A percentile compares a stretch with the other conserved stretches of the same genome.
Conservation (phyloP, 2,113 vertebrate species). For the Muntiacus muntjak region DNA sequence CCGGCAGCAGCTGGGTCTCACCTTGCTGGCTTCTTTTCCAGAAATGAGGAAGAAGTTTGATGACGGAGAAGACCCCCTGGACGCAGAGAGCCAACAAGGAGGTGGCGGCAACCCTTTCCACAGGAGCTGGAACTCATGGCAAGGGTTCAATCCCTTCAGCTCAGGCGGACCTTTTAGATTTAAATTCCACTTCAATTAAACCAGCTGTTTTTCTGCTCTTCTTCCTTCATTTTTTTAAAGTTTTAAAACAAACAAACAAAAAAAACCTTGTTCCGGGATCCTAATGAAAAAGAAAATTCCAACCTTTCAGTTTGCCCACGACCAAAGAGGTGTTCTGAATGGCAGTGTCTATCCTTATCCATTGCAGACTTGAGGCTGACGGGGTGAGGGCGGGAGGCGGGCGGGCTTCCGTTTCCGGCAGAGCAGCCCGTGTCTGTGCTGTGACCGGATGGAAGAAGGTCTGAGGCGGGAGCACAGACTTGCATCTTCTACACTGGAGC, state of each 20-base stretch:
- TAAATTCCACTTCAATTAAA: constrained; percentile 96
- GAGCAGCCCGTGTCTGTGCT: background rate
- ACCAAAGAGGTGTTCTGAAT: constrained; percentile 74
- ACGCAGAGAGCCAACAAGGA: constrained; percentile 94
- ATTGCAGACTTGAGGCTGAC: background rate
- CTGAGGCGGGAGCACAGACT: background rate
- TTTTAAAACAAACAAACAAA: constrained; percentile 73
- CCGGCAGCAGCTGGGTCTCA: background rate
- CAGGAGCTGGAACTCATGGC: constrained; percentile 90
- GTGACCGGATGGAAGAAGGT: background rate
- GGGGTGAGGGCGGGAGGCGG: background rate
- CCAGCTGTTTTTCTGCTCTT: constrained; percentile 69
- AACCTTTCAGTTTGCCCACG: constrained; percentile 72
- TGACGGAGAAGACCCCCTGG: constrained; percentile 94
- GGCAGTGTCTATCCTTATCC: constrained; percentile 17
- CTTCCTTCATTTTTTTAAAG: constrained; percentile 74
- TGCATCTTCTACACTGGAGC: background rate
- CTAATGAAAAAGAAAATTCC: constrained; percentile 69
- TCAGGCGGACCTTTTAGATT: constrained; percentile 96
- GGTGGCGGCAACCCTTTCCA: constrained; percentile 87
- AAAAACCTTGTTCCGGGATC: constrained; percentile 70
- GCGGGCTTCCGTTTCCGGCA: background rate
- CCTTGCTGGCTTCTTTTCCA: constrained; percentile 68
- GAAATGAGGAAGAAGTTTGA: constrained; percentile 98
- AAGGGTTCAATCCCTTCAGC: constrained; percentile 96